These are phyloP conservation scores for Phoeniculus purpureus DNA, from an alignment of 2,797 vertebrate species.

Conservation along the genomic window DNA sequence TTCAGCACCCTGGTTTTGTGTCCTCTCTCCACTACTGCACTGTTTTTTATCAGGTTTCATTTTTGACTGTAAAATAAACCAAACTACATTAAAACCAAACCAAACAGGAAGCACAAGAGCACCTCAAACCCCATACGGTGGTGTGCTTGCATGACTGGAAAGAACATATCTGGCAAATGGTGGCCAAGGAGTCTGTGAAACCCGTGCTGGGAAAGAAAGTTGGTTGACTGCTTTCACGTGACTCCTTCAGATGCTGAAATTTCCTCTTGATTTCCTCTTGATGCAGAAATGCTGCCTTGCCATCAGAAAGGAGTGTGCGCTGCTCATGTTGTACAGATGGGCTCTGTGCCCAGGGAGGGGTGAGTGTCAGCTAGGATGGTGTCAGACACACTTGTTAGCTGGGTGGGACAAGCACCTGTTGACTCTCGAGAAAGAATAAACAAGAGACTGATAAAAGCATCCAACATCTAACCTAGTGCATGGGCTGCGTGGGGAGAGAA, in stretches of 20 bases:
- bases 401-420: neutral
- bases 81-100: neutral
- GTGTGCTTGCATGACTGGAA: neutral
- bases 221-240: neutral
- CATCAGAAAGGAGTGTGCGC: rapidly evolving
- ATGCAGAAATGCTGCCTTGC: neutral
- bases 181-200: neutral
- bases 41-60: neutral
- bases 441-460: neutral
- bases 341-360: neutral
- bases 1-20: rapidly evolving
- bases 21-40: neutral
- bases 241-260: neutral
- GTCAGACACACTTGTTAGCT: neutral
- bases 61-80: neutral
- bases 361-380: neutral
- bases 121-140: neutral
- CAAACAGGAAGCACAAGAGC: neutral
- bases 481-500: rapidly evolving
- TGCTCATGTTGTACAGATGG: rapidly evolving
- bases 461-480: neutral
- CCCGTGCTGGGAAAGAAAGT: neutral
- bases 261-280: neutral
- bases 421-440: neutral
- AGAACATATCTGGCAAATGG: neutral